phyloP scores from a whole-genome alignment of 2,113 vertebrate species.

The Leucosticte australis region DNA sequence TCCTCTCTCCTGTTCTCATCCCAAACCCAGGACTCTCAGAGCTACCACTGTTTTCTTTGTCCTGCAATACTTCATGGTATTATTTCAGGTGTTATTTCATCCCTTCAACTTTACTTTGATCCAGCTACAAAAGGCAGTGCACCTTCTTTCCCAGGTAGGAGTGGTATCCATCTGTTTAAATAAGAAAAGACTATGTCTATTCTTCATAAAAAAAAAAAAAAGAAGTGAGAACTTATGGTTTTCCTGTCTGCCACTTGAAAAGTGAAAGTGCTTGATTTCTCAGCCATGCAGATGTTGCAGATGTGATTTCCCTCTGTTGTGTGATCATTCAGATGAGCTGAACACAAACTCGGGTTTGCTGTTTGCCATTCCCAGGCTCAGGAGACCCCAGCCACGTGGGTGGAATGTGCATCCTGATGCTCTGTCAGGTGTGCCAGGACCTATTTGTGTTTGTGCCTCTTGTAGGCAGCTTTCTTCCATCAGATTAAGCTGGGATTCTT shows the following conservation, averaged over 20 bases:
- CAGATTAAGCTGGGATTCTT: background rate
- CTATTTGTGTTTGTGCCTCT: background rate
- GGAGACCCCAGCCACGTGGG: background rate
- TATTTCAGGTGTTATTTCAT: background rate
- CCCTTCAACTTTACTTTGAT: background rate
- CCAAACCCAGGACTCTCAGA: background rate
- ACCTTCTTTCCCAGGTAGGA: background rate
- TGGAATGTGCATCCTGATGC: background rate
- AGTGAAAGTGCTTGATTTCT: background rate
- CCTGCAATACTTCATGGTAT: background rate
- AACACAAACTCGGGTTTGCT: background rate
- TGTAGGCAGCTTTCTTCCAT: constrained; percentile 3
- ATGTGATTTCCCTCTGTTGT: background rate
- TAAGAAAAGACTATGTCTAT: background rate
- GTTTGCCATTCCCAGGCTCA: background rate
- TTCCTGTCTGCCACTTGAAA: background rate
- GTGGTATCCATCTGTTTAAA: background rate
- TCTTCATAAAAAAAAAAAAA: background rate
- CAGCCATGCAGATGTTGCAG: background rate
- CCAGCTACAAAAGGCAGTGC: background rate
- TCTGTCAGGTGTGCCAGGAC: background rate
- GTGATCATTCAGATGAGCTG: background rate
- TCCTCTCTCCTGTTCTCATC: background rate
- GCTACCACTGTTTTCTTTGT: background rate
- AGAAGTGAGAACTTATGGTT: background rate